Evolutionary conservation across 2,888 invertebrate species (phyloP).

Genomic region (Morpho helenor): DNA sequence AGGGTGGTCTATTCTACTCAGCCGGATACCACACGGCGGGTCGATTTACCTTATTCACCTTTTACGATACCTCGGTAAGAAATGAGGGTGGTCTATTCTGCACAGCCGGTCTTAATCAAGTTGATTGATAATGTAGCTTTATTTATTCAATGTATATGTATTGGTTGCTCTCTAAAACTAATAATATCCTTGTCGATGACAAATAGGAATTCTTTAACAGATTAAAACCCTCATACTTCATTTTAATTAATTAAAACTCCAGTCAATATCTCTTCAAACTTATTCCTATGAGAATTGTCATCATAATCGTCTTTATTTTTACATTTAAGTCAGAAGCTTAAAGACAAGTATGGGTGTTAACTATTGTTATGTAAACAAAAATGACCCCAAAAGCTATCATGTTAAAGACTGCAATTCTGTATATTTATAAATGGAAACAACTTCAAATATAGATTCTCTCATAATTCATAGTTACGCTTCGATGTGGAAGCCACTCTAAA

Average conservation of each 20-base stretch:
- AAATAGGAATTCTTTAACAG: neutral
- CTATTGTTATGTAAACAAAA: neutral
- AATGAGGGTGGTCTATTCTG: no score
- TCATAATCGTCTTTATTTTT: slow-evolving; percentile 56
- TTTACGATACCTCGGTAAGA: no score
- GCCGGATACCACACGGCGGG: no score
- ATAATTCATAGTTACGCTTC: slow-evolving; percentile 54
- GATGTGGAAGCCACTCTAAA: slow-evolving; percentile 55
- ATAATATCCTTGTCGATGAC: no score
- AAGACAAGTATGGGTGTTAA: neutral
- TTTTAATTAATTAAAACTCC: slow-evolving; percentile 21
- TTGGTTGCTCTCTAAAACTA: no score
- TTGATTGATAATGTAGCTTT: no score
- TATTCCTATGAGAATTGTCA: slow-evolving; percentile 62
- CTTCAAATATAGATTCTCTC: slow-evolving; percentile 58
- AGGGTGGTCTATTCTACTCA: no score
- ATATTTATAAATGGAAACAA: slow-evolving; percentile 42
- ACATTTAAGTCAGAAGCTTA: slow-evolving; percentile 34
- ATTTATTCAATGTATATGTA: no score
- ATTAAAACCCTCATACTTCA: neutral
- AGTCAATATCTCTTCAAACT: slow-evolving; percentile 39
- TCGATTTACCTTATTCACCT: no score
- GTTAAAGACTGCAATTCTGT: slow-evolving; percentile 10
- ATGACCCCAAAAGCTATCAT: neutral
- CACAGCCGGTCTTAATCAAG: no score